These are phyloP conservation scores for Zygogramma bicolorata DNA, from an alignment of 2,888 invertebrate genomes.

Conservation along the genomic window DNA sequence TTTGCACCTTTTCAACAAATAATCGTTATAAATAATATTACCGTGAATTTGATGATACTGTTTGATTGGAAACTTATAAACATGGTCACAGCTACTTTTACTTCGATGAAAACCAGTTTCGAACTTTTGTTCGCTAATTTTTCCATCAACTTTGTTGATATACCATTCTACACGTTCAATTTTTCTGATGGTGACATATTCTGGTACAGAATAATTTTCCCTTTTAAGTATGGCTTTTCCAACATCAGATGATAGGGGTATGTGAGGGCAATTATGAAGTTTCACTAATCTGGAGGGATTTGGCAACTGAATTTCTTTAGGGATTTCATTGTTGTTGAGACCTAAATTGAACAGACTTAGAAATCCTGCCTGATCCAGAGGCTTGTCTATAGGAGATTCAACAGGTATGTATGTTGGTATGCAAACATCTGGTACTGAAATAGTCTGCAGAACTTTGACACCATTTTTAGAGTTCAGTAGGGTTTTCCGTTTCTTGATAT, in stretches of 20 bases:
- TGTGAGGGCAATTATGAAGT: slow-evolving; percentile 25
- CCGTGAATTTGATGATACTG: slow-evolving; percentile 19
- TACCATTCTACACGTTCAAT: slow-evolving; percentile 30
- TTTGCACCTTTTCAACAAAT: slow-evolving; percentile 18
- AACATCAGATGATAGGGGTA: slow-evolving; percentile 33
- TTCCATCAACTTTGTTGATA: slow-evolving; percentile 17
- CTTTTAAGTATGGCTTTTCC: slow-evolving; percentile 24
- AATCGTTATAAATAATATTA: slow-evolving; percentile 1
- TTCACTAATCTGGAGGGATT: slow-evolving; percentile 6
- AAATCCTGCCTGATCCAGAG: slow-evolving; percentile 21
- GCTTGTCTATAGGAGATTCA: slow-evolving; percentile 1
- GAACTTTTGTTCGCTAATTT: background rate
- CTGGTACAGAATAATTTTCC: slow-evolving; percentile 21
- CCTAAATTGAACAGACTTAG: slow-evolving; percentile 16
- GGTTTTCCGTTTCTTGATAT: slow-evolving; percentile 21
- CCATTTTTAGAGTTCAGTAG: background rate
- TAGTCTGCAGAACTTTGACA: background rate
- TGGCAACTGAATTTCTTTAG: slow-evolving; percentile 7
- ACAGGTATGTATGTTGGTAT: slow-evolving; percentile 14
- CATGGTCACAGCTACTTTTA: slow-evolving; percentile 1
- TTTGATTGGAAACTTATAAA: slow-evolving; percentile 25
- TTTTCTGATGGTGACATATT: slow-evolving; percentile 20
- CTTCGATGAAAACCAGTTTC: slow-evolving; percentile 1
- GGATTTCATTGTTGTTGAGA: slow-evolving; percentile 20
- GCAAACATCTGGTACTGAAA: background rate